Evolutionary conservation across 2,888 invertebrate genomes (phyloP).

Genomic region (Parascotia fuliginaria): DNA sequence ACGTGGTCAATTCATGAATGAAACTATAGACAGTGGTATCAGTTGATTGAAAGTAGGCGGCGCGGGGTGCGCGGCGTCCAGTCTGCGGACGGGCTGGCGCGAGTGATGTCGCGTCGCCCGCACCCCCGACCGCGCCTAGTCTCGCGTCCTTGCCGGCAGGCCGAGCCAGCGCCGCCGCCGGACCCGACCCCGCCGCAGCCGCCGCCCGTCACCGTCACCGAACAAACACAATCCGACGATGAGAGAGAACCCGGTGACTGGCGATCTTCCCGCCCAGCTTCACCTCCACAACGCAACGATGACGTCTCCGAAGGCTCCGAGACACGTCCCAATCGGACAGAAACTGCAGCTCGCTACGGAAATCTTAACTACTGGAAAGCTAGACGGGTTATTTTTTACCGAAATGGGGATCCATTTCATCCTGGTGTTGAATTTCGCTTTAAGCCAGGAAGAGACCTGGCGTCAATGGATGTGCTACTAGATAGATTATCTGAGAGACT

Average conservation of each 20-base stretch:
- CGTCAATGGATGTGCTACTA: slow-evolving; percentile 93
- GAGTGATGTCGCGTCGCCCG: slow-evolving; percentile 79
- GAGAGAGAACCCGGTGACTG: slow-evolving; percentile 84
- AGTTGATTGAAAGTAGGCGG: slow-evolving; percentile 65
- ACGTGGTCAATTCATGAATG: slow-evolving; percentile 67
- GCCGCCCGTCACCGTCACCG: slow-evolving; percentile 48
- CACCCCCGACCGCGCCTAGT: slow-evolving; percentile 72
- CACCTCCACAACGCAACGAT: slow-evolving; percentile 75
- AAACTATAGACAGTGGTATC: slow-evolving; percentile 62
- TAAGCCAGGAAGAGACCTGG: slow-evolving; percentile 95
- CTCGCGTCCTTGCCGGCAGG: slow-evolving; percentile 75
- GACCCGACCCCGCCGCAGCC: slow-evolving; percentile 74
- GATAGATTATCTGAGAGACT: slow-evolving; percentile 95
- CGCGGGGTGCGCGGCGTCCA: slow-evolving; percentile 65
- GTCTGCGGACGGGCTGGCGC: slow-evolving; percentile 69
- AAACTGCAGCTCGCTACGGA: slow-evolving; percentile 88
- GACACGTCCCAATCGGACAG: slow-evolving; percentile 84
- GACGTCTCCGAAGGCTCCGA: slow-evolving; percentile 80
- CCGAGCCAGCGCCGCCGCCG: slow-evolving; percentile 71
- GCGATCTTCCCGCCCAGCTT: slow-evolving; percentile 74
- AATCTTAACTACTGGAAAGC: slow-evolving; percentile 95
- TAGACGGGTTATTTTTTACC: slow-evolving; percentile 94
- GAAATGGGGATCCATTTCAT: slow-evolving; percentile 97
- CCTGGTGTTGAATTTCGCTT: slow-evolving; percentile 95
- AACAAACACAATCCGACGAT: slow-evolving; percentile 78